Evolutionary conservation across 2,113 vertebrate species (phyloP).

Genomic region (Elaphurus davidianus): DNA sequence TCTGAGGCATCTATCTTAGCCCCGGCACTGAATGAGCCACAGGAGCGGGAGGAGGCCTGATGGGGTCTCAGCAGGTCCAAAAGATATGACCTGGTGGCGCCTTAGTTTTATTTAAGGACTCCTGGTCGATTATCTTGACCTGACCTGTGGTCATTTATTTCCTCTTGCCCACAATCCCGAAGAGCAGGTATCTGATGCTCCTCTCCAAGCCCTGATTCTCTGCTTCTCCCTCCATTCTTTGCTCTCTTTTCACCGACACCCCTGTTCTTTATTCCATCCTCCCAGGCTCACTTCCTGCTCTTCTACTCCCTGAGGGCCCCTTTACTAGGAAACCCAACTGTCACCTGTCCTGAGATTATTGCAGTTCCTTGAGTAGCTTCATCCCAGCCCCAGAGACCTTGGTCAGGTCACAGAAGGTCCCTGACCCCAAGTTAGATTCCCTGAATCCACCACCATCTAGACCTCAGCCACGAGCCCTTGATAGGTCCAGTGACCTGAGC

Average conservation of each 20-base stretch:
- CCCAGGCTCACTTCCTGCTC: neutral
- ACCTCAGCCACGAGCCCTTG: neutral
- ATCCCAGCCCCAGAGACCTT: neutral
- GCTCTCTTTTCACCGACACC: neutral
- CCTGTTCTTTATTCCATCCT: neutral
- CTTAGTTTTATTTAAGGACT: neutral
- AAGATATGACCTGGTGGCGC: neutral
- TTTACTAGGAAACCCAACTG: neutral
- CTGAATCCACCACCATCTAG: neutral
- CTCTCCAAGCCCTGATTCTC: neutral
- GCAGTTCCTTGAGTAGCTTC: neutral
- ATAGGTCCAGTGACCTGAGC: neutral
- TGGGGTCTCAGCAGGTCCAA: neutral
- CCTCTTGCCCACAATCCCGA: neutral
- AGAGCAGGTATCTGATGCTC: neutral
- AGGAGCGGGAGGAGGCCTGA: neutral
- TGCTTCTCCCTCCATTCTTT: neutral
- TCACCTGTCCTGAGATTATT: neutral
- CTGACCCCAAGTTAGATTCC: neutral
- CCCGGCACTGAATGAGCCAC: neutral
- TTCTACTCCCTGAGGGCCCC: neutral
- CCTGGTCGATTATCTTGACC: neutral
- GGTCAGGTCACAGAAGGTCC: neutral
- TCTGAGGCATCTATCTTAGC: neutral
- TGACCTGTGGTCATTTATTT: neutral